A percentile compares a stretch with the other conserved stretches of the same genome.
Evolutionary conservation across 2,888 invertebrate genomes (phyloP).

Genomic region (Amphipyra tragopoginis): DNA sequence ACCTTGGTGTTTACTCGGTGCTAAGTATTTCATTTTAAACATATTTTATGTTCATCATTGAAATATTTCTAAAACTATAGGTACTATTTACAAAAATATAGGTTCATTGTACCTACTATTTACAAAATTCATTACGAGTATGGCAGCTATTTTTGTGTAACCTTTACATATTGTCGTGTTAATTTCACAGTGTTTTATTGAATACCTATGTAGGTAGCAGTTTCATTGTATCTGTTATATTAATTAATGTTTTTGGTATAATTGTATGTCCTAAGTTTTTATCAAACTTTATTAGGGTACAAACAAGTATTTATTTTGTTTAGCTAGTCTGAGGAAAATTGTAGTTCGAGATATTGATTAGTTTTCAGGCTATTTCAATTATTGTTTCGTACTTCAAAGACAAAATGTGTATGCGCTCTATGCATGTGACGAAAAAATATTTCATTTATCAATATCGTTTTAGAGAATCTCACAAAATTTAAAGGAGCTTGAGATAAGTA

Average conservation of each 20-base stretch:
- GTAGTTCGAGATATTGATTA: conserved; percentile 62
- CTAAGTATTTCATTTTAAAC: conserved; percentile 74
- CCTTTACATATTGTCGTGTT: conserved; percentile 57
- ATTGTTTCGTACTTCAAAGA: conserved; percentile 44
- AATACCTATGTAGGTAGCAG: conserved; percentile 54
- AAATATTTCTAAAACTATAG: conserved; percentile 63
- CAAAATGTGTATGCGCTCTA: conserved; percentile 39
- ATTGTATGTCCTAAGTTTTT: conserved; percentile 76
- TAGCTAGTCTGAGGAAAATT: conserved; percentile 77
- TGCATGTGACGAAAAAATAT: conserved; percentile 39
- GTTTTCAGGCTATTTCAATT: conserved; percentile 56
- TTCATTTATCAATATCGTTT: conserved; percentile 40
- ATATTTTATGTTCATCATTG: conserved; percentile 60
- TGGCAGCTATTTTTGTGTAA: conserved; percentile 65
- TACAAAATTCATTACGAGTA: conserved; percentile 64
- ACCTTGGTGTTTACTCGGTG: conserved; percentile 82
- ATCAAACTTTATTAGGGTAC: conserved; percentile 79
- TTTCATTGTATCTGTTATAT: conserved; percentile 67
- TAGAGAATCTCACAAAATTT: conserved; percentile 79
- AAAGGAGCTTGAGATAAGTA: conserved; percentile 60
- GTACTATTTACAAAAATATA: conserved; percentile 61
- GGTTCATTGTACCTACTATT: conserved; percentile 67
- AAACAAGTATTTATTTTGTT: conserved; percentile 82
- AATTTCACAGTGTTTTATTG: conserved; percentile 51
- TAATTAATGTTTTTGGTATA: conserved; percentile 72